Conservation (phyloP, 2,797 vertebrate genomes). For the Hyperoplus immaculatus region DNA sequence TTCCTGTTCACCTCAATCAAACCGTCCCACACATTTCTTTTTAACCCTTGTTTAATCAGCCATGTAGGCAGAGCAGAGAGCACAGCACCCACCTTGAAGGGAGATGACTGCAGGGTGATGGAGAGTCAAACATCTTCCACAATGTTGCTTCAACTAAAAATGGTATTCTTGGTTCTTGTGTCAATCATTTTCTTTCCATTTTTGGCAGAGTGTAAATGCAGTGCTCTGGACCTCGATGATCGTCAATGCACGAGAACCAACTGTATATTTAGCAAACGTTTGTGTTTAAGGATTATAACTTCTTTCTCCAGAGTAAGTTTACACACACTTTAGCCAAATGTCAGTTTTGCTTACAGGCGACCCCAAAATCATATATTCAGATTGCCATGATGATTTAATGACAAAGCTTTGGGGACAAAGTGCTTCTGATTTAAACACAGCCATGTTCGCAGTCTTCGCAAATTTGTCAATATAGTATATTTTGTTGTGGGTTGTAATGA, state of each 20-base stretch:
- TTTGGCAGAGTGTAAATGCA: not conserved
- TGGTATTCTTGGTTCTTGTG: not conserved
- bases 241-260: not conserved
- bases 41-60: conserved; percentile 55
- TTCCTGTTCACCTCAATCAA: conserved; percentile 34
- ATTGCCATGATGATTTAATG: not conserved
- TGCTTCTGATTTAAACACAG: not conserved
- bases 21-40: conserved; percentile 22
- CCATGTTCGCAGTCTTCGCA: not conserved
- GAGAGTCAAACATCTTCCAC: conserved; percentile 18
- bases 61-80: conserved; percentile 10
- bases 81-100: conserved; percentile 4
- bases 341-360: not conserved
- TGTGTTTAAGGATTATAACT: not conserved
- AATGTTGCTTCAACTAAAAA: not conserved
- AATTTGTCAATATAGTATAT: not conserved
- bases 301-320: not conserved
- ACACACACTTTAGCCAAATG: not conserved
- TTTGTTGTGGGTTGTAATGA: not conserved
- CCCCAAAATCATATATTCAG: not conserved
- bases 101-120: conserved; percentile 15
- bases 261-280: not conserved
- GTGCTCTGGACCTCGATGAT: not conserved
- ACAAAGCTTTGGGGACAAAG: not conserved
- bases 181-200: not conserved